Evolutionary conservation across 92 coral and sea anemone genomes (phyloP), one percentile per base, ranked within the genome.

Genomic region (Phenganax marumi): DNA sequence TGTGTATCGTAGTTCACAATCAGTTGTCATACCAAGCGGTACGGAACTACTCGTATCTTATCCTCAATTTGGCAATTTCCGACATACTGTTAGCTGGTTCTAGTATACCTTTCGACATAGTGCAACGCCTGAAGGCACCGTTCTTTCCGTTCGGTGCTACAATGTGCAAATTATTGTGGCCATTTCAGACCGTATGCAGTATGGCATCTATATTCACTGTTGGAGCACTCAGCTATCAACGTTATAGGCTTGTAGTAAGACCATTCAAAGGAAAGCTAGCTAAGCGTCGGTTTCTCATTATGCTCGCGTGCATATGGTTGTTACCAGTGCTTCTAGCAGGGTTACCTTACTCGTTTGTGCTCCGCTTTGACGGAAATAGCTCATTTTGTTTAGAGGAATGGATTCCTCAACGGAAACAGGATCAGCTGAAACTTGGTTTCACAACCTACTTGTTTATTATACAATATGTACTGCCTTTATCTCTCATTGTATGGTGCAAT

Each of bases 181-280:
- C 97, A 13, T 81, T 91, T 52, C 97, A 93, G 86, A 92, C 93
- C 18, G 90, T 88, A 6, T 82, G 88, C 0, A 81, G 92, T 19
- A 93, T 92, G 84, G 97, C 97, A 33, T 85, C 92, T 47, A 92
- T 93, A 25, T 87, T 88, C 75, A 66, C 92, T 16, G 92, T 90
- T 48, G 91, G 92, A 33, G 90, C 92, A 0, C 88, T 93, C 33
- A 91, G 91, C 50, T 84, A 81, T 77, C 97, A 93, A 55, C 97
- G 97, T 33, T 78, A 78, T 66, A 61, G 83, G 60, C 73, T 78
- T 50, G 68, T 78, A 8, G 83, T 78, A 46, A 48, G 17, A 49
- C 83, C 83, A 12, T 78, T 48, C 57, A 78, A 78, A n/a, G 72
- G 71, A 49, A 78, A 78, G 18, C 73, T 60, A 17, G 19, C 72